Evolutionary conservation across 2,113 vertebrate species (phyloP).

Genomic region (Myotis lucifugus): DNA sequence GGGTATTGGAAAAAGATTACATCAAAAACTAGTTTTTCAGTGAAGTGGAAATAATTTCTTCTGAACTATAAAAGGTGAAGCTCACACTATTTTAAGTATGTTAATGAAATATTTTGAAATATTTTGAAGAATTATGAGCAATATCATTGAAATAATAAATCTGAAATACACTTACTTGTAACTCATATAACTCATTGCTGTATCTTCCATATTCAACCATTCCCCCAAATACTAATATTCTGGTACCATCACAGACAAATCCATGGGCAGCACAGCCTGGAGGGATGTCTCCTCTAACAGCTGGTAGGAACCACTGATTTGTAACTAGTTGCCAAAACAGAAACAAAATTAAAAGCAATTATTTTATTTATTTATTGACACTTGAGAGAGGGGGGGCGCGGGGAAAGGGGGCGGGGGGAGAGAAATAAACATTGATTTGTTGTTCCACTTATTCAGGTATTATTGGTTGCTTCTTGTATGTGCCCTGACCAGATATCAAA

Average conservation of each 20-base stretch:
- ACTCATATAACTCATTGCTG: slow-evolving; percentile 95
- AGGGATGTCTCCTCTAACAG: slow-evolving; percentile 98
- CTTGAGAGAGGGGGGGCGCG: too few species aligned
- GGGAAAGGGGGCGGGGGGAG: too few species aligned
- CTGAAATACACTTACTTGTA: slow-evolving; percentile 90
- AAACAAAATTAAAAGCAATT: slow-evolving; percentile 35
- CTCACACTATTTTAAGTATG: not conserved
- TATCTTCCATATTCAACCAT: slow-evolving; percentile 99
- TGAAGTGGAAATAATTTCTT: slow-evolving; percentile 43
- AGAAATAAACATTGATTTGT: not conserved
- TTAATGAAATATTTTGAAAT: slow-evolving; percentile 22
- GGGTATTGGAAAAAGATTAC: not conserved
- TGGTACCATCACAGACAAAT: slow-evolving; percentile 95
- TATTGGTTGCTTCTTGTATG: not conserved
- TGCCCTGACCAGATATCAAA: not conserved
- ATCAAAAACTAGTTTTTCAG: not conserved
- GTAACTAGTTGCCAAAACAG: slow-evolving; percentile 86
- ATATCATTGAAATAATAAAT: not conserved
- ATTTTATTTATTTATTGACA: not conserved
- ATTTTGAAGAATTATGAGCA: slow-evolving; percentile 14
- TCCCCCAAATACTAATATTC: slow-evolving; percentile 96
- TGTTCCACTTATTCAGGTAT: not conserved
- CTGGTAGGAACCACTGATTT: slow-evolving; percentile 98
- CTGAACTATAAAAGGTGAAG: not conserved
- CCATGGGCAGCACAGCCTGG: slow-evolving; percentile 98